Percentiles rank a stretch among this genome's conserved stretches.
Conservation (phyloP, 2,797 vertebrate species). For the Chaenodraco wilsoni region DNA sequence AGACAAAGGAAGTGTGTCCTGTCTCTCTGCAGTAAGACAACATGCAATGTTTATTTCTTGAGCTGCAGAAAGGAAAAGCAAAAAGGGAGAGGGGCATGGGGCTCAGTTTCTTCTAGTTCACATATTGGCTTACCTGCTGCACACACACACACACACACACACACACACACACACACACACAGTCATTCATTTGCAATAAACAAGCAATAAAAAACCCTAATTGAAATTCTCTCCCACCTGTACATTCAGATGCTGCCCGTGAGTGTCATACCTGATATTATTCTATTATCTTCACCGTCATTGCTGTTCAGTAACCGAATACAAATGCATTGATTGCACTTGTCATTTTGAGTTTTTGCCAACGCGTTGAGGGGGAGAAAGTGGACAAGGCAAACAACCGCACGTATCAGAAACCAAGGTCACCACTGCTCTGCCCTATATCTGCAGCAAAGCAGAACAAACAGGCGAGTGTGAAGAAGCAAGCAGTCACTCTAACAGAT, state of each 20-base stretch:
- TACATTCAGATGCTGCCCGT: neutral
- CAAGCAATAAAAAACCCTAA: constrained; percentile 6
- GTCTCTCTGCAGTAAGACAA: constrained; percentile 10
- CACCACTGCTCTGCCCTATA: constrained; percentile 31
- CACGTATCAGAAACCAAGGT: constrained; percentile 22
- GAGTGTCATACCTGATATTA: neutral
- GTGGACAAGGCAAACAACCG: constrained; percentile 7
- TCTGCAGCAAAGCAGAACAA: constrained; percentile 57
- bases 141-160: constrained; percentile 7
- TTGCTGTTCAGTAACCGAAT: constrained; percentile 1
- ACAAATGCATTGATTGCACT: constrained; percentile 6
- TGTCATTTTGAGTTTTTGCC: constrained; percentile 16
- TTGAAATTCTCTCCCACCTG: neutral
- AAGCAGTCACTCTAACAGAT: constrained; percentile 21
- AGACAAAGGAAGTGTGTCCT: constrained; percentile 1
- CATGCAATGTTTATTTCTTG: constrained; percentile 29
- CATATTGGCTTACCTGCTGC: constrained; percentile 60
- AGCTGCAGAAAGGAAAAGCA: constrained; percentile 35
- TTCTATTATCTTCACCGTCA: neutral
- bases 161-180: constrained; percentile 1
- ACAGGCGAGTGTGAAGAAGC: constrained; percentile 35
- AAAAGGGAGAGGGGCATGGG: constrained; percentile 43
- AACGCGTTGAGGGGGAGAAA: neutral
- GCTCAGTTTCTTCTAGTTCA: constrained; percentile 54
- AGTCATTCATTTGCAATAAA: neutral